These are phyloP conservation scores for Geotrypetes seraphini DNA, from an alignment of 2,797 vertebrate genomes.

Conservation along the genomic window DNA sequence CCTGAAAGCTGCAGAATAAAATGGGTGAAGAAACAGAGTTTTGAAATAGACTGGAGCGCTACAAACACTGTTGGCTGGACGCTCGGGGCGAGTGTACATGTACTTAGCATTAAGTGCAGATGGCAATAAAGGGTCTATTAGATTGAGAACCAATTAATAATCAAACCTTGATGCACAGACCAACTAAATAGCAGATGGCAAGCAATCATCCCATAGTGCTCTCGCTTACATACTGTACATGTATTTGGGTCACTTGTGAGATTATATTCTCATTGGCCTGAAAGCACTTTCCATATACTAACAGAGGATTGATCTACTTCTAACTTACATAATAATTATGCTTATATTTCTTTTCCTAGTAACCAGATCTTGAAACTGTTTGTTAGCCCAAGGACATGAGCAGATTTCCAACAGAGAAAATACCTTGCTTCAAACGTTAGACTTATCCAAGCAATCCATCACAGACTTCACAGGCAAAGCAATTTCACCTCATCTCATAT, in stretches of 20 bases:
- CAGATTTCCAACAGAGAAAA: too few relatives aligned
- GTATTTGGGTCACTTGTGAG: slow-evolving; percentile 50
- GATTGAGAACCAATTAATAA: slow-evolving; percentile 35
- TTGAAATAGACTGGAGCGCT: too few relatives aligned
- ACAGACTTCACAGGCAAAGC: too few relatives aligned
- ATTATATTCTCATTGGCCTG: slow-evolving; percentile 43
- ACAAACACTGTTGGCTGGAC: too few relatives aligned
- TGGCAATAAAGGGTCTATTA: slow-evolving; percentile 8
- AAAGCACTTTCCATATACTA: slow-evolving; percentile 12
- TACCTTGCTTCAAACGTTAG: too few relatives aligned
- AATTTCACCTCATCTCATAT: too few relatives aligned
- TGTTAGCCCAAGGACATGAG: too few relatives aligned
- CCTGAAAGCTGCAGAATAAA: too few relatives aligned
- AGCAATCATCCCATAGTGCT: slow-evolving; percentile 36
- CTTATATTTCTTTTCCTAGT: too few relatives aligned
- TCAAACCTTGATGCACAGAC: slow-evolving; percentile 22
- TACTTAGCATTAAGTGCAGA: slow-evolving; percentile 7
- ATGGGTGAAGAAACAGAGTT: too few relatives aligned
- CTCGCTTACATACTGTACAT: slow-evolving; percentile 24
- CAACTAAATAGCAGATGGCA: slow-evolving; percentile 43
- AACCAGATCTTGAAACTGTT: too few relatives aligned
- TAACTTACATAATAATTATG: slow-evolving; percentile 15
- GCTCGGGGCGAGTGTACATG: background rate
- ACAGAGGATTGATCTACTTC: background rate
- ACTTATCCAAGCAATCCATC: too few relatives aligned